phyloP scores from a whole-genome alignment of 2,888 invertebrate species.

The Tyria jacobaeae region DNA sequence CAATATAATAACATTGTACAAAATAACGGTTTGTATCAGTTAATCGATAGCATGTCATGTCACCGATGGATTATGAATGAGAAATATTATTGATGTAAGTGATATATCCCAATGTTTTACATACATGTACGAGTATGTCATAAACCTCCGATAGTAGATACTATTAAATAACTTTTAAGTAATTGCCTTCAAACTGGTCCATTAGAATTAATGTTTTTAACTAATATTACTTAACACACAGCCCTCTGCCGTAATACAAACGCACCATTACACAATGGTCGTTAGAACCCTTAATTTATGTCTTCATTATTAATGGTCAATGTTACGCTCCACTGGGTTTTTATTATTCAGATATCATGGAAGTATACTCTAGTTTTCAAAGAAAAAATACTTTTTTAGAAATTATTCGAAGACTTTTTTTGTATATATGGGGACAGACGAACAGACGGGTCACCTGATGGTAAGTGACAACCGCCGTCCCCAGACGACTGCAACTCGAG shows the following conservation, averaged over 20 bases:
- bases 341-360: slow-evolving; percentile 37
- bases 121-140: too few species aligned
- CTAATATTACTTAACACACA: slow-evolving; percentile 36
- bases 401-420: too few species aligned
- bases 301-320: slow-evolving; percentile 63
- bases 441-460: too few species aligned
- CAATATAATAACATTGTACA: too few species aligned
- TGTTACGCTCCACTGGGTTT: slow-evolving; percentile 39
- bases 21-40: too few species aligned
- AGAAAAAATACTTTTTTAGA: not conserved
- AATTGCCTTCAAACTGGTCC: slow-evolving; percentile 21
- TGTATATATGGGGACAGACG: too few species aligned
- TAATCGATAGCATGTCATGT: too few species aligned
- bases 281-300: slow-evolving; percentile 63
- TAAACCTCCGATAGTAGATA: not conserved
- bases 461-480: too few species aligned
- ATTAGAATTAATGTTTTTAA: slow-evolving; percentile 38
- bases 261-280: slow-evolving; percentile 60
- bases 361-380: slow-evolving; percentile 29
- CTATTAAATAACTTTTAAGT: slow-evolving; percentile 4
- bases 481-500: too few species aligned
- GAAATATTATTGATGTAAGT: too few species aligned
- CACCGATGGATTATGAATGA: too few species aligned
- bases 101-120: too few species aligned
- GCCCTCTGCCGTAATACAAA: slow-evolving; percentile 42